These are phyloP conservation scores for Paracanthobrama guichenoti DNA, from an alignment of 2,113 vertebrate species.

Conservation along the genomic window DNA sequence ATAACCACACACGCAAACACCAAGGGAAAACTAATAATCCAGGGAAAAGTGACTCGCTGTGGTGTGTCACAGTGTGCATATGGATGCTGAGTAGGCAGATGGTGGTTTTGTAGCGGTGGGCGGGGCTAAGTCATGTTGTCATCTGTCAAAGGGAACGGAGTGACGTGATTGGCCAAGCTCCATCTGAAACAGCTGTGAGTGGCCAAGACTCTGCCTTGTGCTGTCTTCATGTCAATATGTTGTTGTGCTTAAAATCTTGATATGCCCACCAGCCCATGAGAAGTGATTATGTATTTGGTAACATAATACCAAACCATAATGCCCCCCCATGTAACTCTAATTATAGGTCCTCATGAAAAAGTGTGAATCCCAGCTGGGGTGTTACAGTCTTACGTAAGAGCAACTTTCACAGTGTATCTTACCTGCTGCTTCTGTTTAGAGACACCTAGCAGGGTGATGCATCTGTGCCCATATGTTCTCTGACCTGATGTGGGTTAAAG, in stretches of 20 bases:
- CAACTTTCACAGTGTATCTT: slow-evolving; percentile 33
- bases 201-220: slow-evolving; percentile 3
- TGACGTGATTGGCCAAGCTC: slow-evolving; percentile 39
- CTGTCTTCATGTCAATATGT: neutral
- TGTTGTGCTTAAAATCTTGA: neutral
- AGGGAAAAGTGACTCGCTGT: slow-evolving; percentile 27
- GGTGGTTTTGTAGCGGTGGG: slow-evolving; percentile 45
- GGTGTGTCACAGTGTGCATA: slow-evolving; percentile 35
- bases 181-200: slow-evolving; percentile 24
- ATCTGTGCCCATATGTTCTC: slow-evolving; percentile 27
- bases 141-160: slow-evolving; percentile 27
- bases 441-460: slow-evolving; percentile 28
- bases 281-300: neutral
- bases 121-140: slow-evolving; percentile 24
- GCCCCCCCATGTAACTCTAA: too few relatives aligned
- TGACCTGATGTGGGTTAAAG: slow-evolving; percentile 33
- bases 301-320: too few relatives aligned
- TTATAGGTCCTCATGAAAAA: slow-evolving; percentile 20
- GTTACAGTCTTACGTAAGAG: slow-evolving; percentile 28
- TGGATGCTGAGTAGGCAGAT: slow-evolving; percentile 53
- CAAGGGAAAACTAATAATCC: slow-evolving; percentile 10
- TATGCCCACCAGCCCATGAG: neutral
- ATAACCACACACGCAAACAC: slow-evolving; percentile 19
- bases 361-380: slow-evolving; percentile 42
- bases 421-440: slow-evolving; percentile 54